phyloP scores from a whole-genome alignment of 2,113 vertebrate species.

The Pagrus major region DNA sequence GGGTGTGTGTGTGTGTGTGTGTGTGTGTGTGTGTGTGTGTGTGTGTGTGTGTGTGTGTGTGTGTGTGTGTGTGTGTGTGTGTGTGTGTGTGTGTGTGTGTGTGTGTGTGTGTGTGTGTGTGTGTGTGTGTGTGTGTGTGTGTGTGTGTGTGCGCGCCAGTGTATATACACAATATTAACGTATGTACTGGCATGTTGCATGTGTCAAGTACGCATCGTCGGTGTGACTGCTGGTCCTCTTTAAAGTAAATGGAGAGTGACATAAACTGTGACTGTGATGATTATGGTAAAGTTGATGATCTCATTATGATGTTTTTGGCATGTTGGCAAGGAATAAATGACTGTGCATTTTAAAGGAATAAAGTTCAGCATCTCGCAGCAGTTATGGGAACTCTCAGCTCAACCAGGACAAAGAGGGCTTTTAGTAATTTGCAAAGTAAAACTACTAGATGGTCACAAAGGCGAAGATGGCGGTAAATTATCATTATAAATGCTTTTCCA shows the following conservation, averaged over 20 bases:
- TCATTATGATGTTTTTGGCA: conserved; percentile 54
- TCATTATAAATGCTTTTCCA: conserved; percentile 87
- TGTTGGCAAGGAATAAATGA: conserved; percentile 37
- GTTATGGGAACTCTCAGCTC: conserved; percentile 12
- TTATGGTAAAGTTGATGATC: conserved; percentile 36
- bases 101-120: conserved; percentile 8
- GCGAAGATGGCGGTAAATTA: conserved; percentile 77
- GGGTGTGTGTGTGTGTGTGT: conserved; percentile 7
- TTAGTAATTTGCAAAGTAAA: conserved; percentile 61
- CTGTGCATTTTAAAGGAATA: conserved; percentile 25
- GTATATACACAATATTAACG: conserved; percentile 19
- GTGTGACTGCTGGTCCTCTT: conserved; percentile 52
- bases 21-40: background rate
- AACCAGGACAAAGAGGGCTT: conserved; percentile 57
- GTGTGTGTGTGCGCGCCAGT: background rate
- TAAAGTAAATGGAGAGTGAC: conserved; percentile 47
- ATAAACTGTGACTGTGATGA: conserved; percentile 54
- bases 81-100: conserved; percentile 4
- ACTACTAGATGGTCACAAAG: conserved; percentile 47
- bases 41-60: conserved; percentile 1
- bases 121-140: too few relatives aligned
- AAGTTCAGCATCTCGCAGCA: conserved; percentile 21
- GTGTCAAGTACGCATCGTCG: conserved; percentile 5
- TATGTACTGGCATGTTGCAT: conserved; percentile 27
- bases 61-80: too few relatives aligned